These are phyloP conservation scores for Tupiocoris notatus DNA, from an alignment of 2,888 invertebrate species.

Conservation along the genomic window DNA sequence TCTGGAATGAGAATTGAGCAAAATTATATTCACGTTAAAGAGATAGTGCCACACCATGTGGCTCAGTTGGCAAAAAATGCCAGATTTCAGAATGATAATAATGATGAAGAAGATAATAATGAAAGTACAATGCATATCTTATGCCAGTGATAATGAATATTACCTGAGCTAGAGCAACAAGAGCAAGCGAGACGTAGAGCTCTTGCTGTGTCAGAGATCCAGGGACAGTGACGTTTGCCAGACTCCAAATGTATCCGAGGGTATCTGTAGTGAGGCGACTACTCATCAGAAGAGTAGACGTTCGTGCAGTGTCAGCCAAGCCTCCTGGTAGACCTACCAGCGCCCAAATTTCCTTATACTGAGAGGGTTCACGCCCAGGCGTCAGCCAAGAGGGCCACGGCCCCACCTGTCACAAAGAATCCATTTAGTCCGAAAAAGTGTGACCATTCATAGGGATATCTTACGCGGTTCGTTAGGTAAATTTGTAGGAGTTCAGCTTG, in stretches of 20 bases:
- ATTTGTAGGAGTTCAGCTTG: no score
- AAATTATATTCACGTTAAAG: no score
- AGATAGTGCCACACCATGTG: no score
- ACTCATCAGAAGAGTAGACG: conserved; percentile 54
- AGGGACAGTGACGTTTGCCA: conserved; percentile 56
- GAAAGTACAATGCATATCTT: neutral
- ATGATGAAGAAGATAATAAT: neutral
- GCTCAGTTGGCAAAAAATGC: no score
- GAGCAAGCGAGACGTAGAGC: conserved; percentile 56
- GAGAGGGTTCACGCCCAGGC: conserved; percentile 54
- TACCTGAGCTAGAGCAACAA: conserved; percentile 57
- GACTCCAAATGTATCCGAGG: conserved; percentile 57
- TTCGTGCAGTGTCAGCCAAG: conserved; percentile 51
- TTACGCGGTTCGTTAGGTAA: no score
- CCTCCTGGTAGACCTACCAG: conserved; percentile 53
- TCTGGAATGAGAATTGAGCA: conserved; percentile 50
- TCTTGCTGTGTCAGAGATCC: conserved; percentile 57
- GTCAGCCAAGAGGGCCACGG: conserved; percentile 54
- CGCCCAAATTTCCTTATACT: conserved; percentile 56
- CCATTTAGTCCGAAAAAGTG: no score
- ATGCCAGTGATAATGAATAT: conserved; percentile 28
- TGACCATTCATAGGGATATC: no score
- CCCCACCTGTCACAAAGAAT: conserved; percentile 23
- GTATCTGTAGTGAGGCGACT: conserved; percentile 57
- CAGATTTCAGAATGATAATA: conserved; percentile 18